A percentile compares a stretch with the other conserved stretches of the same genome.
Conservation (phyloP, 1,140 invertebrate genomes). For the Homarus americanus region DNA sequence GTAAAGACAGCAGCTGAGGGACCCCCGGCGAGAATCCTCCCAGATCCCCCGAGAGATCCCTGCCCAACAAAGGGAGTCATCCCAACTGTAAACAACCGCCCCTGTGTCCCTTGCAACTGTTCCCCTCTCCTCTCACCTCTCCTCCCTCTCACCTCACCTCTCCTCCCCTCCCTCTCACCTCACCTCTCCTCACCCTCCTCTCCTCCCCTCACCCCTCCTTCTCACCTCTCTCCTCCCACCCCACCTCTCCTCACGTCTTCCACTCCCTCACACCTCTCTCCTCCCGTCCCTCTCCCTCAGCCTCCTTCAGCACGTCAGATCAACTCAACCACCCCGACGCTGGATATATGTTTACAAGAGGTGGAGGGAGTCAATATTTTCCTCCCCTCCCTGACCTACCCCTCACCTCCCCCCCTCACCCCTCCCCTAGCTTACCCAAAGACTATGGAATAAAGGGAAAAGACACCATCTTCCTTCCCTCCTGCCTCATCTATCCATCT, state of each 20-base stretch:
- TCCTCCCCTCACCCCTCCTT: too few species aligned
- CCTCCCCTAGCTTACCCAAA: not conserved
- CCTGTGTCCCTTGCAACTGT: too few species aligned
- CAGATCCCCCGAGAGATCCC: not conserved
- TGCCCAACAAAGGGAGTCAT: not conserved
- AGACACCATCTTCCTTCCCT: too few species aligned
- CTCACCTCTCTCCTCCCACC: too few species aligned
- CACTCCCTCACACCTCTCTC: not conserved
- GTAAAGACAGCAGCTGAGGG: not conserved
- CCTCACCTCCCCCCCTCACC: not conserved
- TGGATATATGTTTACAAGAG: not conserved
- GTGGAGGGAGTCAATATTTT: not conserved
- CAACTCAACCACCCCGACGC: too few species aligned
- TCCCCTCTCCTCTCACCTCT: too few species aligned
- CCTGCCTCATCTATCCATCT: too few species aligned
- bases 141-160: too few species aligned
- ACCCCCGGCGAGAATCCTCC: too few species aligned
- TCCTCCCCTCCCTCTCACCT: not conserved
- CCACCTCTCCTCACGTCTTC: not conserved
- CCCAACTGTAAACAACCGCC: too few species aligned
- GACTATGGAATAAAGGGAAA: not conserved
- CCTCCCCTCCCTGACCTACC: not conserved
- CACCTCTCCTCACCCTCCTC: not conserved
- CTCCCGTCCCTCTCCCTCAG: not conserved
- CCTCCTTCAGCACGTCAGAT: not conserved